phyloP scores from a whole-genome alignment of 2,888 invertebrate species.

The Pharmacophagus antenor region DNA sequence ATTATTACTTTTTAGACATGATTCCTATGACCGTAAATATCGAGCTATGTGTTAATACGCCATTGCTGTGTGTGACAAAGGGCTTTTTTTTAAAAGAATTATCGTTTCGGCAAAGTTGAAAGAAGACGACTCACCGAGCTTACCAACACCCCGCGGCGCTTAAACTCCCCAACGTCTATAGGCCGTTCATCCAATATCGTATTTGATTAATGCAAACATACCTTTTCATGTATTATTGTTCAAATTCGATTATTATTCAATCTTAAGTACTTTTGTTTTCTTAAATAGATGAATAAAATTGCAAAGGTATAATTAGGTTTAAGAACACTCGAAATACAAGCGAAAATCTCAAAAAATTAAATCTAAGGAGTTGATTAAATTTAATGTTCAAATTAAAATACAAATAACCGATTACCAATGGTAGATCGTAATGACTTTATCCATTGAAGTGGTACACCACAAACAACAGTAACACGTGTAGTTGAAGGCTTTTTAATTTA shows the following conservation, averaged over 20 bases:
- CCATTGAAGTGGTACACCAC: too few species aligned
- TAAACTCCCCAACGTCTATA: constrained; percentile 52
- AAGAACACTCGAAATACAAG: too few species aligned
- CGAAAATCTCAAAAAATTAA: too few species aligned
- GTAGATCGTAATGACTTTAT: too few species aligned
- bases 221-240: constrained; percentile 16
- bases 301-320: too few species aligned
- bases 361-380: too few species aligned
- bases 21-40: constrained; percentile 64
- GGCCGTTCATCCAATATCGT: constrained; percentile 45
- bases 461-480: too few species aligned
- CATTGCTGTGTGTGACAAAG: constrained; percentile 49
- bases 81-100: constrained; percentile 39
- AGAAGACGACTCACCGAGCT: constrained; percentile 61
- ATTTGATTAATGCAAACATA: constrained; percentile 40
- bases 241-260: not conserved
- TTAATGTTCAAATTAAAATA: too few species aligned
- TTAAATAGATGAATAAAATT: too few species aligned
- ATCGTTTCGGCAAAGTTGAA: constrained; percentile 63
- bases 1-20: constrained; percentile 63
- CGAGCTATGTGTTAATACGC: constrained; percentile 65
- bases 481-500: too few species aligned
- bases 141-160: constrained; percentile 65
- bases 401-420: too few species aligned
- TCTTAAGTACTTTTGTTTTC: too few species aligned